These are phyloP conservation scores for Drosophila macrospina DNA, from an alignment of 2,888 invertebrate species.

Conservation along the genomic window DNA sequence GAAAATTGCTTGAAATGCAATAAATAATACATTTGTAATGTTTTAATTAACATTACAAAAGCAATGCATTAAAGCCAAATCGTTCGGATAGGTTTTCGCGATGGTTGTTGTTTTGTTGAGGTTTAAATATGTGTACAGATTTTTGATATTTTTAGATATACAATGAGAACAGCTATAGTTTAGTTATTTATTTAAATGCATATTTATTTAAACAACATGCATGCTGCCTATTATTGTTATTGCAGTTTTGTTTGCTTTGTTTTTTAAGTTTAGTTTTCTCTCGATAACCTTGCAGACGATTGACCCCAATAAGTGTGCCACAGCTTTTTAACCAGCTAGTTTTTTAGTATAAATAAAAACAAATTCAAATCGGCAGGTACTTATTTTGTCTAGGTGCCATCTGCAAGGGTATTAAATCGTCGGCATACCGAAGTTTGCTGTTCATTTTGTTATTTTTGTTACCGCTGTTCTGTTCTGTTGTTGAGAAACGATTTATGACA, in stretches of 20 bases:
- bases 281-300: slow-evolving; percentile 6
- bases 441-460: slow-evolving; percentile 30
- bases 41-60: slow-evolving; percentile 31
- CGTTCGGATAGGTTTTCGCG: slow-evolving; percentile 1
- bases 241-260: slow-evolving; percentile 4
- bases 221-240: slow-evolving; percentile 29
- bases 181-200: slow-evolving; percentile 37
- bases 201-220: slow-evolving; percentile 49
- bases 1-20: slow-evolving; percentile 30
- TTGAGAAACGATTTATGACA: slow-evolving; percentile 58
- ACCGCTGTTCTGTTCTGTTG: slow-evolving; percentile 46
- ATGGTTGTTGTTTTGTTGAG: slow-evolving; percentile 8
- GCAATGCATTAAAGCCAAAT: slow-evolving; percentile 52
- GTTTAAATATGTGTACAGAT: slow-evolving; percentile 27
- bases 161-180: slow-evolving; percentile 37
- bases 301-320: neutral
- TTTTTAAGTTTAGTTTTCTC: neutral
- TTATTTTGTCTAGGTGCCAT: neutral
- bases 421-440: slow-evolving; percentile 23
- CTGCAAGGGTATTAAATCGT: slow-evolving; percentile 15
- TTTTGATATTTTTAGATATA: slow-evolving; percentile 34
- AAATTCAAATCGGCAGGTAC: neutral
- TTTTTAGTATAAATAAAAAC: neutral
- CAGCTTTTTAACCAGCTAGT: neutral
- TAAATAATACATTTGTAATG: slow-evolving; percentile 33